Percentiles rank a stretch among this genome's conserved stretches.
phyloP scores from a whole-genome alignment of 1,140 invertebrate genomes.

The Leptopilina boulardi region DNA sequence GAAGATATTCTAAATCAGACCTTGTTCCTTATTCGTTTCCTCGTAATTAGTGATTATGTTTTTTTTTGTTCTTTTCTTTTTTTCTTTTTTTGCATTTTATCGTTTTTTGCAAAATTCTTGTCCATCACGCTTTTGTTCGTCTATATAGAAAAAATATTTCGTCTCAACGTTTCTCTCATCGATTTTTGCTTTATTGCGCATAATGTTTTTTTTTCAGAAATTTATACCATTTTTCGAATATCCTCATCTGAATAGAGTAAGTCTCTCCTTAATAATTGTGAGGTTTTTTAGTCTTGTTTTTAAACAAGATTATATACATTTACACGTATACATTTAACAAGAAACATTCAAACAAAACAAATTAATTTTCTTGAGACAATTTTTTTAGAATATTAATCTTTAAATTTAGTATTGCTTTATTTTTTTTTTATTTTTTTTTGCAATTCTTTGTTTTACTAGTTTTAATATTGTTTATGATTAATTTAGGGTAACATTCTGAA shows the following conservation, averaged over 20 bases:
- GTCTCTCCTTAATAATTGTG: neutral
- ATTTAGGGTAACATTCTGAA: too few relatives aligned
- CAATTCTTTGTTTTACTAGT: too few relatives aligned
- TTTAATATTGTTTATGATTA: too few relatives aligned
- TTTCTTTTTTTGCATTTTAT: conserved; percentile 61
- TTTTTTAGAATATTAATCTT: too few relatives aligned
- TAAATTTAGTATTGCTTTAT: too few relatives aligned
- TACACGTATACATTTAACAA: too few relatives aligned
- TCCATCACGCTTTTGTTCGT: conserved; percentile 36
- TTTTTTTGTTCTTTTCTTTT: conserved; percentile 52
- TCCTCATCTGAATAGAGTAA: conserved; percentile 12
- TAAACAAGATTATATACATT: neutral
- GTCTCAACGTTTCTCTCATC: conserved; percentile 1
- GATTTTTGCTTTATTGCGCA: conserved; percentile 17
- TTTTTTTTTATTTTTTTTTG: too few relatives aligned
- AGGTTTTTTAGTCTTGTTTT: neutral
- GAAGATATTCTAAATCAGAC: conserved; percentile 62
- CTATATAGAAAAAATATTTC: neutral
- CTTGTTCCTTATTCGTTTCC: conserved; percentile 56
- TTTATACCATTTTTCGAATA: neutral
- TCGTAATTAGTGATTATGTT: conserved; percentile 60
- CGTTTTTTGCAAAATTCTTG: neutral
- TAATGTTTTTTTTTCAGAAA: conserved; percentile 16
- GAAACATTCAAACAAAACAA: too few relatives aligned
- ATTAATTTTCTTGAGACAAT: too few relatives aligned